Percentiles rank a stretch among this genome's conserved stretches.
These are phyloP conservation scores for Lathronympha strigana DNA, from an alignment of 2,888 invertebrate genomes.

Conservation along the genomic window DNA sequence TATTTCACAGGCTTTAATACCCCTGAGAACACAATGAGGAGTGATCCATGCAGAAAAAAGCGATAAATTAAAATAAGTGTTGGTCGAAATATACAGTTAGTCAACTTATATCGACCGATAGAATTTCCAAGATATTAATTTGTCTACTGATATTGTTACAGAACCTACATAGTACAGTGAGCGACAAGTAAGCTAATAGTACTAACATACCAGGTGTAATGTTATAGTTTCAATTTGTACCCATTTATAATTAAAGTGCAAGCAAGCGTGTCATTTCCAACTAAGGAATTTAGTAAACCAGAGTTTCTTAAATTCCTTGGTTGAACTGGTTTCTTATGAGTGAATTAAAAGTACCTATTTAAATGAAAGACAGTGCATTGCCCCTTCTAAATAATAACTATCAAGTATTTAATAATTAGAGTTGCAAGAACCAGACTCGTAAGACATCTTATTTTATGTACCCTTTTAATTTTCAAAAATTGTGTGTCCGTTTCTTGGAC, in stretches of 20 bases:
- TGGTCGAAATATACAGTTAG: conserved; percentile 17
- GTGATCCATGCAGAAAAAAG: conserved; percentile 54
- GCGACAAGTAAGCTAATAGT: conserved; percentile 52
- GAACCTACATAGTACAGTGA: conserved; percentile 23
- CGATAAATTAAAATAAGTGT: conserved; percentile 43
- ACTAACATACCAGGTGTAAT: conserved; percentile 58
- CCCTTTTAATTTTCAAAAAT: conserved; percentile 11
- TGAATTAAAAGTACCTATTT: conserved; percentile 14
- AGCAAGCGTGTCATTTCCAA: conserved; percentile 6
- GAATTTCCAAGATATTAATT: conserved; percentile 6
- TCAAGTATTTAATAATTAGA: conserved; percentile 1
- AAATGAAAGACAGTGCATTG: conserved; percentile 15
- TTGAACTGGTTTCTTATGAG: conserved; percentile 10
- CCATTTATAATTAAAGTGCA: conserved; percentile 38
- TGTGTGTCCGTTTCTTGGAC: conserved; percentile 1
- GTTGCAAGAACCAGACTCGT: conserved; percentile 1
- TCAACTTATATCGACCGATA: conserved; percentile 11
- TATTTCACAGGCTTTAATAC: conserved; percentile 69
- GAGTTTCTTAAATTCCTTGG: conserved; percentile 21
- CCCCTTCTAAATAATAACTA: conserved; percentile 10
- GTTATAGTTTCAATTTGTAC: conserved; percentile 50
- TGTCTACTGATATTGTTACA: conserved; percentile 10
- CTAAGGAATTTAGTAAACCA: conserved; percentile 3
- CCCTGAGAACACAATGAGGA: conserved; percentile 77
- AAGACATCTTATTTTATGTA: conserved; percentile 11